Base-by-base conservation (phyloP, 1,140 invertebrate species). In the Conus ventricosus region DNA sequence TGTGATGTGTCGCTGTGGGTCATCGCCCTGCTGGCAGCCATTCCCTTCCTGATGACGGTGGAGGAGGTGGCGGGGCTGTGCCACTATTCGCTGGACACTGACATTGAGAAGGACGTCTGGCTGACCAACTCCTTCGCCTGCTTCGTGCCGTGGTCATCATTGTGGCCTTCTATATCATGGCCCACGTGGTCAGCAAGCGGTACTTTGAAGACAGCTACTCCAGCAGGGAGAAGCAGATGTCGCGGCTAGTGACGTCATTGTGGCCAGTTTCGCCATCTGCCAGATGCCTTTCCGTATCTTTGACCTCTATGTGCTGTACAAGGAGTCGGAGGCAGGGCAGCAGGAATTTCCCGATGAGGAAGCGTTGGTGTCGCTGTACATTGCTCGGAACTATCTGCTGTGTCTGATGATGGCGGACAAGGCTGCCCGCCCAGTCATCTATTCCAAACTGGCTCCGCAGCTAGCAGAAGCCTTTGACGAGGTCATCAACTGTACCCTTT, bases 171-270 rank as follows among this genome's bases (percentile, higher is more conserved):
- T 93, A 94, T 88, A 53, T 92, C 39, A 80, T 93, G 25, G 92
- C 93, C 13, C 90, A 93, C 84, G 90, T 91, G 20, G 88, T 94
- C 76, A 91, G 92, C 17, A 91, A 92, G 86, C 88, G 92, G 67
- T 94, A 92, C 81, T 94, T 93, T 87, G 90, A 92, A 17, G 94
- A 94, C 83, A 94, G 94, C 86, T 94, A 94, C 86, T 92, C 93
- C 3, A 63, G 67, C 5, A 75, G 91, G 11, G 93, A 94, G 83
- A 90, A 91, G 67, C 90, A 92, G 76, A 90, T 93, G 27, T 93
- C 93, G 11, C 87, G 91, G 78, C 91, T 94, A 86, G 93, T 94
- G 7, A 91, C 91, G 83, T 88, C 5, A 87, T 94, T 15, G 91
- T 94, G 23, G 76, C 92, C 23, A 90, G 89, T 15, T 94, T 93